phyloP scores from a whole-genome alignment of 1,140 invertebrate genomes.

The Bombus impatiens region DNA sequence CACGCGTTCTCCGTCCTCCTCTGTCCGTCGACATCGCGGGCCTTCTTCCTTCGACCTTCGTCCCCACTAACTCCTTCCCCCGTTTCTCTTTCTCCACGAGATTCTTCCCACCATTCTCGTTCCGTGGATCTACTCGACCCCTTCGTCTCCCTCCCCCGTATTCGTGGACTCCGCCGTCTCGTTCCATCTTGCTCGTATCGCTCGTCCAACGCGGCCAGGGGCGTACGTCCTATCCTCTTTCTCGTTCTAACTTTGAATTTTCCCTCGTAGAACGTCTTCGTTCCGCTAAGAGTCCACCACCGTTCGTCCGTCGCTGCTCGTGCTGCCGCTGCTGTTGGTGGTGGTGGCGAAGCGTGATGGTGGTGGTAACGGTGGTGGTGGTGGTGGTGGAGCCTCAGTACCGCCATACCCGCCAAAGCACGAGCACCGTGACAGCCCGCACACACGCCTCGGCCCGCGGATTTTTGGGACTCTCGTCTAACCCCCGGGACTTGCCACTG shows the following conservation, averaged over 20 bases:
- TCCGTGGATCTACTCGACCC: conserved; percentile 1
- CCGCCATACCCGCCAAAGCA: conserved; percentile 80
- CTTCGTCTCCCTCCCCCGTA: conserved; percentile 5
- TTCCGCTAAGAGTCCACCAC: conserved; percentile 67
- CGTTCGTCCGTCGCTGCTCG: conserved; percentile 58
- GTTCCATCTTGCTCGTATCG: conserved; percentile 12
- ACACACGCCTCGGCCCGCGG: conserved; percentile 45
- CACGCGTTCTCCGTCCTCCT: conserved; percentile 78
- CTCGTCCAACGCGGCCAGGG: conserved; percentile 7
- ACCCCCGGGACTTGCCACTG: not conserved
- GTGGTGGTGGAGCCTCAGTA: conserved; percentile 75
- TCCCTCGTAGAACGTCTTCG: conserved; percentile 67
- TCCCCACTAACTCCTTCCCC: conserved; percentile 25
- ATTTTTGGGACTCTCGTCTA: conserved; percentile 21
- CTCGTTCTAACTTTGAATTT: conserved; percentile 76
- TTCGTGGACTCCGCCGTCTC: conserved; percentile 11
- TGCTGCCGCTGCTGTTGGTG: conserved; percentile 36
- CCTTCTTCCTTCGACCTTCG: conserved; percentile 42
- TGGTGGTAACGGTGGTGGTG: conserved; percentile 22
- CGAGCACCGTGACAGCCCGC: conserved; percentile 71
- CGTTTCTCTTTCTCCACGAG: conserved; percentile 34
- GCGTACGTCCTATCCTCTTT: conserved; percentile 43
- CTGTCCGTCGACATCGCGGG: not conserved
- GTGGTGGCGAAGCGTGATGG: conserved; percentile 37
- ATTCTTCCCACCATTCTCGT: conserved; percentile 42